Base-by-base conservation (phyloP, 2,113 vertebrate species). In the Gnathochromis pfefferi region DNA sequence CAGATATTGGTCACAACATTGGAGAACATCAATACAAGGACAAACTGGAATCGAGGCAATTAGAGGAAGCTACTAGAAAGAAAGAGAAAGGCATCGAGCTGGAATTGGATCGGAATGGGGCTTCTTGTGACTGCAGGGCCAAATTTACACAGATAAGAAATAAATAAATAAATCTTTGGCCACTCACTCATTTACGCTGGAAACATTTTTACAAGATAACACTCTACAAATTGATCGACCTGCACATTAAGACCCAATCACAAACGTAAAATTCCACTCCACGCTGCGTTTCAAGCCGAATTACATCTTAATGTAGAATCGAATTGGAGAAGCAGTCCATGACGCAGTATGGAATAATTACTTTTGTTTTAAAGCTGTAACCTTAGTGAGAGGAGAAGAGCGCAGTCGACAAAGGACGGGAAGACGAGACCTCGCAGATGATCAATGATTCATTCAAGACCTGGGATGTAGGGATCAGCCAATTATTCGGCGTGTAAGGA, bases 391-490 rank as follows among this genome's bases (percentile, higher is more conserved):
- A 55, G 45, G 7, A 73, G 79, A 85, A 60, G 10, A 79, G 47
- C 1, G 4, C 5, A 16, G 14, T 3, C 57, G 57, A 85, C 58
- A 88, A 85, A 88, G 86, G 75, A 86, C 9, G 49, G 45, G 38
- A 83, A 60, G 19, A 75, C 35, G 17, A 87, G 23, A 78, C 68
- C 84, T 83, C 45, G 33, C 73, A 21, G 42, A 78, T 51, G 81
- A 88, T 92, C 68, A 85, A 90, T 91, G 84, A 94, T 83, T 93
- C 90, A 95, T 89, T 80, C 73, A 19, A 83, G 78, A 80, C 31
- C 47, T 87, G 57, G 85, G 68, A 90, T 60, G 63, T 90, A 90
- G 49, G 65, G 83, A 85, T 91, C 79, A 58, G 82, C 49, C 90
- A 93, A 83, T 93, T 84, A 92, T 86, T 79, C 23, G 5, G 81